Conservation (phyloP, 2,888 invertebrate genomes). For the Nysson spinosus region DNA sequence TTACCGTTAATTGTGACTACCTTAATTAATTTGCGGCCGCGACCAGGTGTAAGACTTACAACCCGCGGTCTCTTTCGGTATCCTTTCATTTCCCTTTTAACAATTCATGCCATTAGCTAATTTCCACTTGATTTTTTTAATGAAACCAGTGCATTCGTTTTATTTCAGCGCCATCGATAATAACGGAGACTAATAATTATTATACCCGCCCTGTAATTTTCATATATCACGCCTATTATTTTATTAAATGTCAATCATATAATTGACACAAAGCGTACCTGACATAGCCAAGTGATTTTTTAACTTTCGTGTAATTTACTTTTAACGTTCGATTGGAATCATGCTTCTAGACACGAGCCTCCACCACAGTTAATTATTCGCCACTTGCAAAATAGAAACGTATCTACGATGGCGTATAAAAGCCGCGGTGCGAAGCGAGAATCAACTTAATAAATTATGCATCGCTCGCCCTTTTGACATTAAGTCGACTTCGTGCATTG, state of each 20-base stretch:
- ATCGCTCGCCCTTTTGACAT: conserved; percentile 67
- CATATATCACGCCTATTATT: background rate
- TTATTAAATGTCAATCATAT: background rate
- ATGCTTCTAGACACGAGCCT: conserved; percentile 5
- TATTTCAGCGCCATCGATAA: background rate
- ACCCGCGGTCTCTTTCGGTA: conserved; percentile 21
- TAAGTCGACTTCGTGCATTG: conserved; percentile 59
- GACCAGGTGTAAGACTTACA: conserved; percentile 14
- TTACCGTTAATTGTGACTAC: conserved; percentile 55
- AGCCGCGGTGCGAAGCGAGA: conserved; percentile 47
- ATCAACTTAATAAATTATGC: conserved; percentile 66
- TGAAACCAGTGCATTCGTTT: background rate
- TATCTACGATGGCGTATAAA: conserved; percentile 23
- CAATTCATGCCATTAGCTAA: conserved; percentile 27
- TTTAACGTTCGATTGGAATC: no score
- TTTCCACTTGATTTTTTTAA: conserved; percentile 15
- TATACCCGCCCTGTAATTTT: background rate
- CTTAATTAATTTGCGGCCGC: conserved; percentile 57
- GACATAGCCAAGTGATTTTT: no score
- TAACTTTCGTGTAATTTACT: no score
- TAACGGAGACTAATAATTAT: conserved; percentile 1
- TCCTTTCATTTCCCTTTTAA: conserved; percentile 18
- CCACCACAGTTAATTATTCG: conserved; percentile 13
- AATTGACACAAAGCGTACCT: no score
- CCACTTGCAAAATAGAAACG: conserved; percentile 9